A percentile compares a stretch with the other conserved stretches of the same genome.
Evolutionary conservation across 2,113 vertebrate species (phyloP).

Genomic region (Argyrosomus japonicus): DNA sequence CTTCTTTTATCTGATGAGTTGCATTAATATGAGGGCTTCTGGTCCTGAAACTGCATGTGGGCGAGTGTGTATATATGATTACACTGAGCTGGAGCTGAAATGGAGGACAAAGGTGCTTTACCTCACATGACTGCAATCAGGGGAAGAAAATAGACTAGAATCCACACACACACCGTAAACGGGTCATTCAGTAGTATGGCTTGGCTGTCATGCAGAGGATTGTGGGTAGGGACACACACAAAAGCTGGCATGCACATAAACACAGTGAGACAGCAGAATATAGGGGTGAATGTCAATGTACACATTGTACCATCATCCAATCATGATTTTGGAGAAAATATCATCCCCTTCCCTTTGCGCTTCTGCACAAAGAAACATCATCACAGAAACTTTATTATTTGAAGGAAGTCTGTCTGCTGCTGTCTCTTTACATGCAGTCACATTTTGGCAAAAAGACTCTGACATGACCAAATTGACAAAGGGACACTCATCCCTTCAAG

Average conservation of each 20-base stretch:
- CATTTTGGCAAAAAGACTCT: constrained; percentile 26
- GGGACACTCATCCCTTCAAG: constrained; percentile 44
- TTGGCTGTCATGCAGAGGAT: not conserved
- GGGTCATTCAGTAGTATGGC: not conserved
- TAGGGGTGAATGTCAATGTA: not conserved
- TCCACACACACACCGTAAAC: not conserved
- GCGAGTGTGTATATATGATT: not conserved
- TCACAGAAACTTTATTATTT: constrained; percentile 2
- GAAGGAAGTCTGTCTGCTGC: not conserved
- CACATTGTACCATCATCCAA: not conserved
- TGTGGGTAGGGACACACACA: not conserved
- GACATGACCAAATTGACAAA: constrained; percentile 51
- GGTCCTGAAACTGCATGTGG: not conserved
- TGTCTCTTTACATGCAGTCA: constrained; percentile 33
- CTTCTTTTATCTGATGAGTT: not conserved
- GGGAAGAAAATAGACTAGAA: not conserved
- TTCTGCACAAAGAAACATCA: not conserved
- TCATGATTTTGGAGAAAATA: constrained; percentile 4
- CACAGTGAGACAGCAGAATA: not conserved
- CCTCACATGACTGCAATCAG: constrained; percentile 12
- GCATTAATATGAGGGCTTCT: not conserved
- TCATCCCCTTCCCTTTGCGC: not conserved
- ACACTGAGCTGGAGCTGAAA: not conserved
- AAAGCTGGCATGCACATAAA: not conserved
- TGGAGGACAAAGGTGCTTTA: constrained; percentile 7